Percentiles rank a stretch among this genome's conserved stretches.
Evolutionary conservation across 2,113 vertebrate species (phyloP).

Genomic region (Anoplopoma fimbria): DNA sequence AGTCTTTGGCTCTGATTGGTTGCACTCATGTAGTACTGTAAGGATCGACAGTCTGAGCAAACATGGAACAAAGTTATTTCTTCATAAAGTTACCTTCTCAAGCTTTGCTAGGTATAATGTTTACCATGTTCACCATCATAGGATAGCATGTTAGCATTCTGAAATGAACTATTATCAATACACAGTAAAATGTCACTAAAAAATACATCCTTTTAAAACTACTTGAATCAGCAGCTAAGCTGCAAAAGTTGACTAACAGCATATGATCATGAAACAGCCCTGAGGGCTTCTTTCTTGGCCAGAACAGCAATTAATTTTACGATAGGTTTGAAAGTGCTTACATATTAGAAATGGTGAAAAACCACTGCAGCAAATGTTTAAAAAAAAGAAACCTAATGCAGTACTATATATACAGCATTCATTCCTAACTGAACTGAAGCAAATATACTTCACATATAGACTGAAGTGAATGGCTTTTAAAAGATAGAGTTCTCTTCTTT

Average conservation of each 20-base stretch:
- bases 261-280: background rate
- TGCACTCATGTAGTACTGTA: no score
- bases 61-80: no score
- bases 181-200: background rate
- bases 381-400: background rate
- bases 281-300: background rate
- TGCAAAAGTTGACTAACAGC: background rate
- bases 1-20: no score
- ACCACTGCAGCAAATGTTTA: background rate
- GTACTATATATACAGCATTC: background rate
- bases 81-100: background rate
- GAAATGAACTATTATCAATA: background rate
- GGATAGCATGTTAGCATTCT: background rate
- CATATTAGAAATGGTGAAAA: background rate
- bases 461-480: conserved; percentile 1
- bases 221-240: background rate
- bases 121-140: background rate
- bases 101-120: background rate
- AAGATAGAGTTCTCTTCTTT: background rate
- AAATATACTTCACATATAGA: background rate
- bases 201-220: background rate
- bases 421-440: background rate
- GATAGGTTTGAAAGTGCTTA: background rate
- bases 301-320: background rate
- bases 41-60: no score